Evolutionary conservation across 2,888 invertebrate genomes (phyloP).

Genomic region (Eulithis testata): DNA sequence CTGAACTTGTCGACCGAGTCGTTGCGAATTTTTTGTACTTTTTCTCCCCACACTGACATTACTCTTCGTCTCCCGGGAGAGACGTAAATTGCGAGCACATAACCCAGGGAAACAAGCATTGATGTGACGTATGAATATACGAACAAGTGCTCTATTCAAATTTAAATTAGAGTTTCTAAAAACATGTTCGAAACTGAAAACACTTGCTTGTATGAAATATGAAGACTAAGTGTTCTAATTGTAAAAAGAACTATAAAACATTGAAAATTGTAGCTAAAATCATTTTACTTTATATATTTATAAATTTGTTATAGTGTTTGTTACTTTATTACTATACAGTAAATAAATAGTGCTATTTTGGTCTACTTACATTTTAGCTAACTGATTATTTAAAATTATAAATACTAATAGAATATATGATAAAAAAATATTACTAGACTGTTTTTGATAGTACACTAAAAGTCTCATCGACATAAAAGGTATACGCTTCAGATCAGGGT

Average conservation of each 20-base stretch:
- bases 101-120: constrained; percentile 74
- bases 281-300: too few species aligned
- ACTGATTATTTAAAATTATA: too few species aligned
- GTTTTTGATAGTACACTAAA: constrained; percentile 29
- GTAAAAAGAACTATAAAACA: too few species aligned
- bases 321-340: too few species aligned
- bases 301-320: too few species aligned
- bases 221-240: too few species aligned
- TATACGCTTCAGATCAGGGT: constrained; percentile 32
- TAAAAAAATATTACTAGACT: neutral
- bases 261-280: too few species aligned
- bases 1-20: constrained; percentile 81
- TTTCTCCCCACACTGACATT: constrained; percentile 75
- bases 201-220: constrained; percentile 2
- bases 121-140: constrained; percentile 79
- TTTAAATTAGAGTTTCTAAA: constrained; percentile 70
- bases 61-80: constrained; percentile 82
- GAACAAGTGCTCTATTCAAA: constrained; percentile 77
- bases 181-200: constrained; percentile 38
- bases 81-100: constrained; percentile 80
- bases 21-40: constrained; percentile 71
- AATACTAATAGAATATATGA: too few species aligned
- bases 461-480: constrained; percentile 43
- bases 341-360: too few species aligned
- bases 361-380: too few species aligned